These are phyloP conservation scores for Myripristis jacobus DNA, from an alignment of 2,797 vertebrate genomes.

Conservation along the genomic window DNA sequence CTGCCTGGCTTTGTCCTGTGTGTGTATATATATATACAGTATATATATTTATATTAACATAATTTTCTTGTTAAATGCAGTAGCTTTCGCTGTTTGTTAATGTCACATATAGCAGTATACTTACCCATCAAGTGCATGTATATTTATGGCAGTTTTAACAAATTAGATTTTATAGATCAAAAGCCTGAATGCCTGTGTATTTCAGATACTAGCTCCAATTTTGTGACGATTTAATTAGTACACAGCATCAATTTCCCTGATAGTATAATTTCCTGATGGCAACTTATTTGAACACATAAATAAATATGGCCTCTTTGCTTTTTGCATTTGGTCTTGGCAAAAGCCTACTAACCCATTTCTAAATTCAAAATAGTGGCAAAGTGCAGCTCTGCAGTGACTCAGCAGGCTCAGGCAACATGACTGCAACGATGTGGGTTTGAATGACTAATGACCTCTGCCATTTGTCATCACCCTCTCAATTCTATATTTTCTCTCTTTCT, in stretches of 20 bases:
- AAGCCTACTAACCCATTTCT: slow-evolving; percentile 56
- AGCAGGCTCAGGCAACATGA: slow-evolving; percentile 38
- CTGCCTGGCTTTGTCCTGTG: not conserved
- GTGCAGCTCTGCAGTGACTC: slow-evolving; percentile 49
- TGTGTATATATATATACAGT: too few species aligned
- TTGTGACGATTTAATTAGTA: slow-evolving; percentile 2
- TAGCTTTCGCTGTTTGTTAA: not conserved
- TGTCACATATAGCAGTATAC: not conserved
- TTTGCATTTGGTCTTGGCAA: slow-evolving; percentile 40
- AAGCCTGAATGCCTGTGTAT: too few species aligned
- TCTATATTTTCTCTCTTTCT: slow-evolving; percentile 6
- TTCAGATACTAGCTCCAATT: not conserved
- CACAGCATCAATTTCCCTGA: not conserved
- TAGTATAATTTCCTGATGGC: slow-evolving; percentile 14
- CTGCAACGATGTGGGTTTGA: slow-evolving; percentile 24
- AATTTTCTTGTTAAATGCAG: not conserved
- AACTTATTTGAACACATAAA: slow-evolving; percentile 22
- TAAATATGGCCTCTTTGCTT: slow-evolving; percentile 26
- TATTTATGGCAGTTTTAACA: too few species aligned
- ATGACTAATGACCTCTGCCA: not conserved
- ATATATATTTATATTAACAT: not conserved
- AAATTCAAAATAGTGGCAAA: slow-evolving; percentile 45
- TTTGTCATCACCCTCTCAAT: not conserved
- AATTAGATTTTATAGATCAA: too few species aligned
- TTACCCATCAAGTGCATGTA: too few species aligned